phyloP scores from a whole-genome alignment of 2,888 invertebrate genomes.

The Podabrus alpinus region DNA sequence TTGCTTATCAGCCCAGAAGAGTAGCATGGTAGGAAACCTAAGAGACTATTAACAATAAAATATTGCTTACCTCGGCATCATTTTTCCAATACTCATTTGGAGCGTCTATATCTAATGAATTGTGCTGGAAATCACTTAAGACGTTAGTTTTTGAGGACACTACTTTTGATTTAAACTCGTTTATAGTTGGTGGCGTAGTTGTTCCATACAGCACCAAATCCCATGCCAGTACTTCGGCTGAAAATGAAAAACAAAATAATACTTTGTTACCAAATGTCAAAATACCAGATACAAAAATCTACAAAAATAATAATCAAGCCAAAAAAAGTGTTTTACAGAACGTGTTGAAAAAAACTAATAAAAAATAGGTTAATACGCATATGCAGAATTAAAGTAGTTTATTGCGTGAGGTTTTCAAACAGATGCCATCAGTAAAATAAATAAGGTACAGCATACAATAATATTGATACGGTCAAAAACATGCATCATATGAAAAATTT shows the following conservation, averaged over 20 bases:
- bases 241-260: conserved; percentile 38
- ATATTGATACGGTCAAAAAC: background rate
- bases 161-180: conserved; percentile 14
- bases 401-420: conserved; percentile 13
- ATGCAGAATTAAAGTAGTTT: conserved; percentile 22
- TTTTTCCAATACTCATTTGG: conserved; percentile 65
- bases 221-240: conserved; percentile 73
- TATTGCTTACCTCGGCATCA: conserved; percentile 64
- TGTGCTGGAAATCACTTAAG: conserved; percentile 62
- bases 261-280: conserved; percentile 6
- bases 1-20: too few species aligned
- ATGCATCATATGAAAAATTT: conserved; percentile 16
- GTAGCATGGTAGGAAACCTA: too few species aligned
- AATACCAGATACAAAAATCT: background rate
- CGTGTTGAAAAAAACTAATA: conserved; percentile 23
- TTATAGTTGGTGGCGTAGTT: conserved; percentile 56
- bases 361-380: conserved; percentile 23
- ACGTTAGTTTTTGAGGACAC: conserved; percentile 52
- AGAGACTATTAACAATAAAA: too few species aligned
- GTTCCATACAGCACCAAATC: conserved; percentile 84
- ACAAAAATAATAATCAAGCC: background rate
- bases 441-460: background rate
- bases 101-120: conserved; percentile 60
- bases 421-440: conserved; percentile 42
- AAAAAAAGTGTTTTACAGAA: background rate